Evolutionary conservation across 2,797 vertebrate genomes (phyloP).

Genomic region (Gymnoscopelus braueri): DNA sequence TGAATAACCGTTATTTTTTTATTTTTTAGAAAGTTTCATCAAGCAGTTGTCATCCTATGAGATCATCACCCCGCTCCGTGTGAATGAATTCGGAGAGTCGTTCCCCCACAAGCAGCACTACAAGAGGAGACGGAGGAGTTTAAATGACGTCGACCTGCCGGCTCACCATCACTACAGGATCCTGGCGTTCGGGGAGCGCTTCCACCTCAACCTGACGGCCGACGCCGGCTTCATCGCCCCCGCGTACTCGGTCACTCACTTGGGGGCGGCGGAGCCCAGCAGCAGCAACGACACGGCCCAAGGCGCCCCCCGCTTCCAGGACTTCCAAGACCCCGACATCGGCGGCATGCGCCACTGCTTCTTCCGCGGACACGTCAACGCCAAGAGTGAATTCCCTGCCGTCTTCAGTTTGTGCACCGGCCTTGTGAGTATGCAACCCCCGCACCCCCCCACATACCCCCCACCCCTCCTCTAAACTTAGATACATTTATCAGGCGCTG

Average conservation of each 20-base stretch:
- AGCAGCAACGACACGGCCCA: conserved; percentile 33
- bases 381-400: conserved; percentile 79
- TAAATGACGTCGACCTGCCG: conserved; percentile 44
- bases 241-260: conserved; percentile 85
- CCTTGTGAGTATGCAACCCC: conserved; percentile 84
- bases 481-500: conserved; percentile 22
- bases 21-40: conserved; percentile 86
- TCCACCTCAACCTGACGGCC: conserved; percentile 91
- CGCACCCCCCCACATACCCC: neutral
- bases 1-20: neutral
- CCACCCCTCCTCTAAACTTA: neutral
- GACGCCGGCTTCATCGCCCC: conserved; percentile 89
- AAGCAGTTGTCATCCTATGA: conserved; percentile 91
- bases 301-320: conserved; percentile 29
- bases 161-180: conserved; percentile 78
- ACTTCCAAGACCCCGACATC: conserved; percentile 30
- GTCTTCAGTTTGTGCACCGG: conserved; percentile 96
- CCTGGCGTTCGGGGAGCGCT: conserved; percentile 90
- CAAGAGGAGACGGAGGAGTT: conserved; percentile 87
- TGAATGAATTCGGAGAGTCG: conserved; percentile 92
- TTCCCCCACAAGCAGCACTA: conserved; percentile 87
- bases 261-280: conserved; percentile 70
- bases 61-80: conserved; percentile 89
- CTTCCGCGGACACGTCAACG: conserved; percentile 93
- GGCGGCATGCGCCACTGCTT: conserved; percentile 93